These are phyloP conservation scores for Catostylus mosaicus DNA, from an alignment of 30 jellyfish, hydroid and myxozoan species.

Conservation along the genomic window DNA sequence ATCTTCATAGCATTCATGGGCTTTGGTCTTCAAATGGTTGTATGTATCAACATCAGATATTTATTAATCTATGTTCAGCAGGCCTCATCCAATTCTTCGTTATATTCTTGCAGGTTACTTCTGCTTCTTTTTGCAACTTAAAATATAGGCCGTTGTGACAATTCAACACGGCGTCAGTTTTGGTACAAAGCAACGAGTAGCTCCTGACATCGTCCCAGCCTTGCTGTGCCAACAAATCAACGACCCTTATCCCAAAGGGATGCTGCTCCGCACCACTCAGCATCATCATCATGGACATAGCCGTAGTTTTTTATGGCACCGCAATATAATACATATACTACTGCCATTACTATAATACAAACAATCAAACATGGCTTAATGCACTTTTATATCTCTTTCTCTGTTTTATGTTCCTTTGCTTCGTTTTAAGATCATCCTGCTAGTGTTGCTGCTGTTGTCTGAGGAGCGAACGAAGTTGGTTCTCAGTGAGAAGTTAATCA, in stretches of 20 bases:
- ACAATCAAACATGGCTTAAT: neutral
- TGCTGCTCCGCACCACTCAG: too few relatives aligned
- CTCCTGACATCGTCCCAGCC: neutral
- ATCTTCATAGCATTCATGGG: constrained; percentile 87
- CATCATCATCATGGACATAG: neutral
- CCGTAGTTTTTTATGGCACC: neutral
- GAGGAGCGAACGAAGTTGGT: constrained; percentile 36
- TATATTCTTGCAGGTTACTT: neutral
- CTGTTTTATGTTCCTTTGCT: neutral
- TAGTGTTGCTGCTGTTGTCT: constrained; percentile 66
- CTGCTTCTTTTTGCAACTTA: neutral
- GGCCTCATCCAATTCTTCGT: neutral
- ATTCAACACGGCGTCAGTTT: neutral
- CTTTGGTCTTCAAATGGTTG: constrained; percentile 94
- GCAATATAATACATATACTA: neutral
- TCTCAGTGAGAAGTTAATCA: constrained; percentile 64
- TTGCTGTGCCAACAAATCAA: too few relatives aligned
- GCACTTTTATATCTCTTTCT: neutral
- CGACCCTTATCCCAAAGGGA: too few relatives aligned
- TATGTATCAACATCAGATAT: constrained; percentile 25
- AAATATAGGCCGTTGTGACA: too few relatives aligned
- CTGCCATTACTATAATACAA: neutral
- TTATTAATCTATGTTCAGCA: neutral
- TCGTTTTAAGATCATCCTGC: constrained; percentile 68
- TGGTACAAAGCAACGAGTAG: neutral